Evolutionary conservation across 1,140 invertebrate genomes (phyloP), one percentile per base, ranked within the genome.

Genomic region (Caenorhabditis briggsae): DNA sequence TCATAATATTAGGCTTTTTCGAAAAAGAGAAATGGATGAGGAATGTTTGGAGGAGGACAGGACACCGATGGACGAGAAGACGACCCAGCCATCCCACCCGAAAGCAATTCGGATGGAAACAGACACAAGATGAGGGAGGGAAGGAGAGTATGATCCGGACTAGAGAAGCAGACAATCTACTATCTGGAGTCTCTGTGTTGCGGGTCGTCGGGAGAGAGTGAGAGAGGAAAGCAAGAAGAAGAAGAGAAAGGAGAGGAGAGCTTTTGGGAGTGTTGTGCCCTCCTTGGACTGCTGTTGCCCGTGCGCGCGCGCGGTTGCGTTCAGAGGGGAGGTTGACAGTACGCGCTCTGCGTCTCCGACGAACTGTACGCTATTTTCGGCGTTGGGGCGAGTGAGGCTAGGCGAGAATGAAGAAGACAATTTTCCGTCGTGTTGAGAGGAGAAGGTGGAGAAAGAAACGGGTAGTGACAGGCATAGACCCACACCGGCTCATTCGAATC

Each of bases 221-320:
- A 53, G 50, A 53, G 50, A 53, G 16, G 50, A 33, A 33, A 33
- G 33, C 33, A 33, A 58, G 56, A 58, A 18, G 56, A n/a, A 58
- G 18, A 58, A 16, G 18, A 7, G 56, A n/a, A 58, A 16, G 23
- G 33, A 14, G 33, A 8, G 16, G 33, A 70, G 64, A 70, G 64
- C 64, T 53, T 65, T 61, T 25, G 59, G 59, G 20, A 11, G 8
- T 48, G 70, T 41, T 78, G 70, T 78, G 70, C 70, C 70, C 70
- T 78, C 70, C 43, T 78, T 78, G 70, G 70, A 78, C 33, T 23
- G 64, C 64, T 41, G 33, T 78, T 78, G 70, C 70, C 70, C 46
- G 70, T 41, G 70, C 46, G 70, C 64, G 46, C 70, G 59, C 59
- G 59, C 56, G 50, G 50, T 53, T 16, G 61, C 61, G 61, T 41